Conservation (phyloP, 2,888 invertebrate genomes). For the Drosophila monieri region DNA sequence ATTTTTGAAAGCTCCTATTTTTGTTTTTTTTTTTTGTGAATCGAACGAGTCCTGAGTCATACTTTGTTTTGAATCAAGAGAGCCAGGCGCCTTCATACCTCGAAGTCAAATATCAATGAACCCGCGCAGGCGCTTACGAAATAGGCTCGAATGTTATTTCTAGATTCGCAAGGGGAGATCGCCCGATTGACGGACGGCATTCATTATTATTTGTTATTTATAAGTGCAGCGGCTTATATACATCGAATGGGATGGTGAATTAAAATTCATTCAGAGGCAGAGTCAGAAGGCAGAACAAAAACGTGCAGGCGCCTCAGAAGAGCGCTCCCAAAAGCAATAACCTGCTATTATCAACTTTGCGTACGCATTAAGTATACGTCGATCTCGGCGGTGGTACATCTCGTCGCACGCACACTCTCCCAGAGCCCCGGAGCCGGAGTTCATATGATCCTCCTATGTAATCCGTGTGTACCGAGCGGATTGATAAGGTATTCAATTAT, state of each 20-base stretch:
- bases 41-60: slow-evolving; percentile 28
- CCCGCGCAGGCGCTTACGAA: slow-evolving; percentile 64
- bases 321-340: slow-evolving; percentile 42
- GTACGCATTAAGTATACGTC: slow-evolving; percentile 68
- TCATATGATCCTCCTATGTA: slow-evolving; percentile 20
- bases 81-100: slow-evolving; percentile 12
- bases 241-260: slow-evolving; percentile 34
- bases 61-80: slow-evolving; percentile 29
- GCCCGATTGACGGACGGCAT: slow-evolving; percentile 10
- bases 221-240: slow-evolving; percentile 37
- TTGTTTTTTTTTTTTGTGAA: neutral
- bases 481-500: slow-evolving; percentile 68
- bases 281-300: slow-evolving; percentile 36
- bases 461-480: slow-evolving; percentile 2
- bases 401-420: neutral
- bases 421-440: slow-evolving; percentile 19
- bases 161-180: slow-evolving; percentile 26
- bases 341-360: slow-evolving; percentile 66
- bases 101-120: slow-evolving; percentile 75
- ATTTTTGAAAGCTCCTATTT: slow-evolving; percentile 3
- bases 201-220: slow-evolving; percentile 58
- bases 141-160: slow-evolving; percentile 59
- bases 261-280: slow-evolving; percentile 71
- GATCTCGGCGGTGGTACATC: slow-evolving; percentile 25
- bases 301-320: slow-evolving; percentile 52